phyloP scores from a whole-genome alignment of 2,113 vertebrate genomes.

The Sisor rabdophorus region DNA sequence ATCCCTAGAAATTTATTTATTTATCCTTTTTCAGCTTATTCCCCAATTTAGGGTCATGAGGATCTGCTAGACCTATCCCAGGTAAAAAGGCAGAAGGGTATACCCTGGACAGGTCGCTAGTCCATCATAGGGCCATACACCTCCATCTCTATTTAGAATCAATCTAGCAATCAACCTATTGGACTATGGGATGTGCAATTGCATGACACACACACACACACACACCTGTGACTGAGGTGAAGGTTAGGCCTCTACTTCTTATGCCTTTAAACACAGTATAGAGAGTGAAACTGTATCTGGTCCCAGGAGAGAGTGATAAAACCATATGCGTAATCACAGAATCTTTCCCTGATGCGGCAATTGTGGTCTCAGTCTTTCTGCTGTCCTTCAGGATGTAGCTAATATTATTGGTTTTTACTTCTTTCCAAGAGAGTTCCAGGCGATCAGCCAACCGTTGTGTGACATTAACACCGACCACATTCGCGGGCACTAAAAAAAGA shows the following conservation, averaged over 20 bases:
- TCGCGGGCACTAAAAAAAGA: constrained; percentile 29
- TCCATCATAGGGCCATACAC: too few relatives aligned
- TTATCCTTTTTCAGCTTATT: too few relatives aligned
- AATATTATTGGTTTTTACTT: constrained; percentile 28
- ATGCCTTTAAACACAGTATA: constrained; percentile 49
- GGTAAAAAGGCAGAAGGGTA: too few relatives aligned
- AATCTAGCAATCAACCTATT: too few relatives aligned
- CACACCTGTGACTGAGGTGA: constrained; percentile 51
- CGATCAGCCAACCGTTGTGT: not conserved
- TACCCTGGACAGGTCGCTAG: too few relatives aligned
- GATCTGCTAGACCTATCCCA: too few relatives aligned
- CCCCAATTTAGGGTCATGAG: too few relatives aligned
- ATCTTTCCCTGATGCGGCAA: accelerated
- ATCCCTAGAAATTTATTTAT: too few relatives aligned
- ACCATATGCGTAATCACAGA: not conserved
- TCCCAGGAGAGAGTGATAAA: constrained; percentile 51
- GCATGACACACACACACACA: not conserved
- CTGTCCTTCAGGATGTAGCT: constrained; percentile 37
- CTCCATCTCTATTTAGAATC: too few relatives aligned
- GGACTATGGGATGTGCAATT: too few relatives aligned
- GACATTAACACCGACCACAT: constrained; percentile 25
- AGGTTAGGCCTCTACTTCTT: constrained; percentile 44
- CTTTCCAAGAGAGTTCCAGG: constrained; percentile 21
- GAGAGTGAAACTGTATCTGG: constrained; percentile 49
- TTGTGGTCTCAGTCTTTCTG: not conserved